Conservation (phyloP, 2,797 vertebrate genomes). For the Columba guinea region DNA sequence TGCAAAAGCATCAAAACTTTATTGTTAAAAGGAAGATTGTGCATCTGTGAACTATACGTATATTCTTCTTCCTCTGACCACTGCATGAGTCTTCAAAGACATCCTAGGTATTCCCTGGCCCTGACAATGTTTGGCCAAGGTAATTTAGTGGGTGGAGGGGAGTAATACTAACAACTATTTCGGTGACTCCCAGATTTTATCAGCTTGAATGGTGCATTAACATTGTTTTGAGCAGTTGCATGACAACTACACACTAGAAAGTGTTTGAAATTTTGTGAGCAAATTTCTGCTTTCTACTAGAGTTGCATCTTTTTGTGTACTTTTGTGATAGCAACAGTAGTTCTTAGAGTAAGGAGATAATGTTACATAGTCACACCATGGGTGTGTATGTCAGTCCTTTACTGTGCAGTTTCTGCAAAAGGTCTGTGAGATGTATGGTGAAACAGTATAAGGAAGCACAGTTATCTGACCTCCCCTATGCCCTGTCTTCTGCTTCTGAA, state of each 20-base stretch:
- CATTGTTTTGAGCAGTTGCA: background rate
- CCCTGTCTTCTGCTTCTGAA: background rate
- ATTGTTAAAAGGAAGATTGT: background rate
- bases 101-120: background rate
- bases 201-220: background rate
- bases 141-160: background rate
- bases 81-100: background rate
- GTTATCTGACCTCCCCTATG: background rate
- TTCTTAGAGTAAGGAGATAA: background rate
- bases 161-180: background rate
- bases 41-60: background rate
- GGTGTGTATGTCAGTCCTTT: background rate
- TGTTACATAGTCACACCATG: background rate
- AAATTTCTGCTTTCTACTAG: background rate
- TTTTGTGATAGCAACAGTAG: background rate
- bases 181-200: background rate
- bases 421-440: background rate
- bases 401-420: background rate
- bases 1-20: background rate
- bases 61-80: background rate
- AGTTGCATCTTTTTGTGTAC: background rate
- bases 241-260: background rate
- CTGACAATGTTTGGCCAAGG: background rate
- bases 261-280: background rate
- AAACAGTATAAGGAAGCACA: background rate